phyloP scores from a whole-genome alignment of 92 coral and sea anemone genomes.

The Palythoa grandiflora region DNA sequence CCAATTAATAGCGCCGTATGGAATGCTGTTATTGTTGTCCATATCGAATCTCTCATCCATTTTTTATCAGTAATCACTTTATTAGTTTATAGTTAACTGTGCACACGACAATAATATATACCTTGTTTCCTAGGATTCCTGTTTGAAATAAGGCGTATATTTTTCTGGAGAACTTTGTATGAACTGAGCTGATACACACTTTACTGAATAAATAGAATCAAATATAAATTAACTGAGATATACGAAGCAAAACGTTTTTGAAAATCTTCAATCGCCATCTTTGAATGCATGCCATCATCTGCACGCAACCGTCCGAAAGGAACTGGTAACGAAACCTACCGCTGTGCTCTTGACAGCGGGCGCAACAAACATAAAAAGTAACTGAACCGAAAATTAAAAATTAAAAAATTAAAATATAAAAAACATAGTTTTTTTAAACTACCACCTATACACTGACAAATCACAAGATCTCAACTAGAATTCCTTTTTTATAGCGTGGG shows the following conservation, averaged over 20 bases:
- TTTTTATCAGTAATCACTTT: slow-evolving; percentile 10
- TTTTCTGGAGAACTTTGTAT: not conserved
- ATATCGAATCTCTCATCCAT: slow-evolving; percentile 42
- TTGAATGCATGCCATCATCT: slow-evolving; percentile 43
- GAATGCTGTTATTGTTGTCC: slow-evolving; percentile 90
- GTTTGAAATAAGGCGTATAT: not conserved
- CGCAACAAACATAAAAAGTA: not conserved
- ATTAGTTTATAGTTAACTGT: not conserved
- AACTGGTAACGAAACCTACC: slow-evolving; percentile 36
- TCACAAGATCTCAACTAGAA: too few species aligned
- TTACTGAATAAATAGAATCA: not conserved
- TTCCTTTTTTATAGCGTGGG: too few species aligned
- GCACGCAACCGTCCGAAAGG: slow-evolving; percentile 53
- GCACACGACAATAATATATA: not conserved
- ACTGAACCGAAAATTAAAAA: not conserved
- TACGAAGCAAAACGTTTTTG: not conserved
- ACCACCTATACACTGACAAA: not conserved
- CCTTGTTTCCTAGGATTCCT: not conserved
- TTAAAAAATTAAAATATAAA: not conserved
- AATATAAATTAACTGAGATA: not conserved
- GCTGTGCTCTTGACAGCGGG: slow-evolving; percentile 45
- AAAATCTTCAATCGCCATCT: not conserved
- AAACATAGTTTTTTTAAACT: too few species aligned
- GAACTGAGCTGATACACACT: not conserved
- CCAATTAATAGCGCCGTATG: slow-evolving; percentile 81